Evolutionary conservation across 37 sponge, comb jelly and placozoan genomes (phyloP).

Genomic region (Mnemiopsis leidyi): DNA sequence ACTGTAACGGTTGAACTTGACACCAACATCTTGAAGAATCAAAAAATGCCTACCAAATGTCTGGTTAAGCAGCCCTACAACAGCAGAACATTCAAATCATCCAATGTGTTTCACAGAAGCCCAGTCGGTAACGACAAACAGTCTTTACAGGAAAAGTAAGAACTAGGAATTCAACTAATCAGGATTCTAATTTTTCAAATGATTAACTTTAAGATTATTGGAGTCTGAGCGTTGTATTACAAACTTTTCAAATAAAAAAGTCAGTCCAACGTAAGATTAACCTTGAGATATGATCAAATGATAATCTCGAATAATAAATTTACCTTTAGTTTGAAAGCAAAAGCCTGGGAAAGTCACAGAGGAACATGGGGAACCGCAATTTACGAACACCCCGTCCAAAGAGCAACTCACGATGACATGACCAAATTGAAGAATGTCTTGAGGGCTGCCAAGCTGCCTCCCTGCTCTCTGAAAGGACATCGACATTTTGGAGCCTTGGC

Average conservation of each 20-base stretch:
- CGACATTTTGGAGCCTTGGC: conserved; percentile 31
- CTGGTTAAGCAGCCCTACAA: conserved; percentile 24
- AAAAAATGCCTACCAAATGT: background rate
- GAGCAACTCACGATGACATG: conserved; percentile 8
- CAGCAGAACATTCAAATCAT: conserved; percentile 47
- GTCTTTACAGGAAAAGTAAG: background rate
- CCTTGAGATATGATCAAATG: too few relatives aligned
- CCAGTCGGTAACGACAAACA: background rate
- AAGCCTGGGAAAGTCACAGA: conserved; percentile 52
- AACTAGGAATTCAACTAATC: too few relatives aligned
- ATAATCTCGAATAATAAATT: too few relatives aligned
- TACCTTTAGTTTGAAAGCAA: background rate
- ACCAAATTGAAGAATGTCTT: background rate
- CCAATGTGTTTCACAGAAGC: background rate
- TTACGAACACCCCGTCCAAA: background rate
- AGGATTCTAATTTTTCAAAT: too few relatives aligned
- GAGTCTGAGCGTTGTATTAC: too few relatives aligned
- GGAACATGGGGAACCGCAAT: conserved; percentile 63
- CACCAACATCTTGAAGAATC: background rate
- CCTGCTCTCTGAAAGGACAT: conserved; percentile 33
- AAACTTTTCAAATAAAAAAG: too few relatives aligned
- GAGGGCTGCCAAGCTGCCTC: conserved; percentile 28
- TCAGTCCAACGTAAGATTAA: too few relatives aligned
- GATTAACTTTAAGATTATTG: too few relatives aligned
- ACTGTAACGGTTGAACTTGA: too few relatives aligned